Base-by-base conservation (phyloP, 2,113 vertebrate species). In the Dasyprocta punctata region DNA sequence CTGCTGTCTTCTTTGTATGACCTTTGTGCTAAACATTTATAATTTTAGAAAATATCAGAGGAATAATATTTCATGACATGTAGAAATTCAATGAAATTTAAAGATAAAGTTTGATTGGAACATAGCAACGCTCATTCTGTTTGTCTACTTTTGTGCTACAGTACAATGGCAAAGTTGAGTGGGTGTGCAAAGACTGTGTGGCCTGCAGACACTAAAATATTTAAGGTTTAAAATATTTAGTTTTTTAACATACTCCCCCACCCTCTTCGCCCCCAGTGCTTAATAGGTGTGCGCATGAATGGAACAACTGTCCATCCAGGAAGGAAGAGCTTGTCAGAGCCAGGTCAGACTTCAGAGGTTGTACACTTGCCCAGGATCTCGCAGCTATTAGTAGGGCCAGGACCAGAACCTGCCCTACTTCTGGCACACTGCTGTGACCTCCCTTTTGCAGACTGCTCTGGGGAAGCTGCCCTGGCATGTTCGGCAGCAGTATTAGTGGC, bases 1-100 rank as follows among this genome's bases (percentile, higher is more conserved):
- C 49, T 93, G 24, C 44, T 44, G 13, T 54, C 30, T 85, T 1
- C 75, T 96, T 89, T 83, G 44, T 86, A 36, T 78, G 38, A 30
- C 54, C 71, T 67, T 13, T 2, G 13, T 92, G 36, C 28, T 90
- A 83, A 91, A 33, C 73, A 20, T 89, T 84, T 77, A 61, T 71
- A 63, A 91, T 94, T 95, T 96, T 86, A 84, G 82, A 49, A 52
- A 86, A 92, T 73, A 54, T 49, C 4, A 82, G 61, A 92, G 86
- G 33, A 92, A 69, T 56, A 77, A 1, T 96, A 78, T 83, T 96
- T 93, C 13, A 58, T 73, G 47, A 86, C 86, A 86, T 33, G 12
- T 86, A 69, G 78, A 93, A 90, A 89, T 86, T 86, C 6, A 77
- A 73, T 91, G 73, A 82, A 92, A 91, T 67, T 93, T 22, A 90